These are phyloP conservation scores for Drosophila biarmipes DNA, from an alignment of 1,140 invertebrate genomes.

Conservation along the genomic window DNA sequence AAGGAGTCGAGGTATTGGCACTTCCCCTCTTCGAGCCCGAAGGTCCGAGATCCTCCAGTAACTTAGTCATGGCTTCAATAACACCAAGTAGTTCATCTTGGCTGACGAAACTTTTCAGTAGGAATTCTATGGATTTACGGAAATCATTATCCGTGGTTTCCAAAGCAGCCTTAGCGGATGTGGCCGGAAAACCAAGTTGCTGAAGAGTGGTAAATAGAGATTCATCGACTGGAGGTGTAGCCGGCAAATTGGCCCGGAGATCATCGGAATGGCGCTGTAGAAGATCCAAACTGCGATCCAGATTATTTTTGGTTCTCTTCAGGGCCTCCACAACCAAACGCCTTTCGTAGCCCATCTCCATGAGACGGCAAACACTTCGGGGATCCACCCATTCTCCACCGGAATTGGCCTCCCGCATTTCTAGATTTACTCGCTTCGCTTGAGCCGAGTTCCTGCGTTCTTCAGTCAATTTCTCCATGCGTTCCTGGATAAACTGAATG, in stretches of 20 bases:
- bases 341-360: slow-evolving; percentile 89
- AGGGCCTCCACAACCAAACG: slow-evolving; percentile 87
- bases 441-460: slow-evolving; percentile 85
- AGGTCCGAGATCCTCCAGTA: slow-evolving; percentile 4
- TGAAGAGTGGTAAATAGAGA: slow-evolving; percentile 78
- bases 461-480: slow-evolving; percentile 85
- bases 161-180: slow-evolving; percentile 86
- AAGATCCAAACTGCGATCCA: slow-evolving; percentile 57
- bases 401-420: slow-evolving; percentile 57
- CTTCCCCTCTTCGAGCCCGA: slow-evolving; percentile 2
- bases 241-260: slow-evolving; percentile 43
- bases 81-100: slow-evolving; percentile 41
- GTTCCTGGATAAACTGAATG: slow-evolving; percentile 87
- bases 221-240: slow-evolving; percentile 65
- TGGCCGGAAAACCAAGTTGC: slow-evolving; percentile 87
- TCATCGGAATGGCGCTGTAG: slow-evolving; percentile 61
- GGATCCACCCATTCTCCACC: slow-evolving; percentile 72
- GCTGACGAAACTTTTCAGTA: slow-evolving; percentile 75
- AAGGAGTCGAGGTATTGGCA: neutral
- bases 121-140: slow-evolving; percentile 86
- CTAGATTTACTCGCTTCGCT: slow-evolving; percentile 85
- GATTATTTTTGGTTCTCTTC: slow-evolving; percentile 88
- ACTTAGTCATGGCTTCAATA: slow-evolving; percentile 30
- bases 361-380: slow-evolving; percentile 85
- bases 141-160: slow-evolving; percentile 86